phyloP scores from a whole-genome alignment of 2,888 invertebrate genomes.

The Eupeodes latifasciatus region DNA sequence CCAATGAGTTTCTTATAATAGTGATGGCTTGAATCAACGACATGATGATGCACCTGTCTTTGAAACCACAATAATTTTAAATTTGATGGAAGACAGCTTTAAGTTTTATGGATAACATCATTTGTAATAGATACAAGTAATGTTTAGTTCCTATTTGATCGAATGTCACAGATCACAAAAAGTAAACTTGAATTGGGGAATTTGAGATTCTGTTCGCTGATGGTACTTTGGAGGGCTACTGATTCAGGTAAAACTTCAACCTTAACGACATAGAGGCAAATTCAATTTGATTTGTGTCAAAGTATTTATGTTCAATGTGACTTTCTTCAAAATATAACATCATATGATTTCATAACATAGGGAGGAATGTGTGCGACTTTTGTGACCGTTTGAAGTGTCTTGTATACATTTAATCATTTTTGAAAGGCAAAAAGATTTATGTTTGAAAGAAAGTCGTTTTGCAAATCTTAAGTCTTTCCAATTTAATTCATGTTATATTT shows the following conservation, averaged over 20 bases:
- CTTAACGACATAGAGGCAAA: too few species aligned
- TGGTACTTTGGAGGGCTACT: too few species aligned
- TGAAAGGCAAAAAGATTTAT: too few species aligned
- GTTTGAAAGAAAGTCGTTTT: too few species aligned
- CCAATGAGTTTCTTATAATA: conserved; percentile 31
- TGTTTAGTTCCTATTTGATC: background rate
- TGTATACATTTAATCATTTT: too few species aligned
- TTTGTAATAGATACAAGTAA: background rate
- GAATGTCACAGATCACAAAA: background rate
- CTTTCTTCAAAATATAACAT: background rate
- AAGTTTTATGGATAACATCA: background rate
- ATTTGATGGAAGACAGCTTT: background rate
- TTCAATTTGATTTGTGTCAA: too few species aligned
- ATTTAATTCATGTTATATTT: background rate
- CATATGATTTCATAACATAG: too few species aligned
- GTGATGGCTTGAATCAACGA: background rate
- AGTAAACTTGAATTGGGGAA: background rate
- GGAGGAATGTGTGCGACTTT: too few species aligned
- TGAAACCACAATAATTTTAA: background rate
- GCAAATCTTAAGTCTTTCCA: too few species aligned
- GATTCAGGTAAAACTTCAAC: background rate
- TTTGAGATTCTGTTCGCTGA: too few species aligned
- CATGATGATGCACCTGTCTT: background rate
- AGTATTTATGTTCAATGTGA: background rate
- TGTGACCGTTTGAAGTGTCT: too few species aligned